These are phyloP conservation scores for Stomatorhinus walkeri DNA, from an alignment of 2,797 vertebrate species.

Conservation along the genomic window DNA sequence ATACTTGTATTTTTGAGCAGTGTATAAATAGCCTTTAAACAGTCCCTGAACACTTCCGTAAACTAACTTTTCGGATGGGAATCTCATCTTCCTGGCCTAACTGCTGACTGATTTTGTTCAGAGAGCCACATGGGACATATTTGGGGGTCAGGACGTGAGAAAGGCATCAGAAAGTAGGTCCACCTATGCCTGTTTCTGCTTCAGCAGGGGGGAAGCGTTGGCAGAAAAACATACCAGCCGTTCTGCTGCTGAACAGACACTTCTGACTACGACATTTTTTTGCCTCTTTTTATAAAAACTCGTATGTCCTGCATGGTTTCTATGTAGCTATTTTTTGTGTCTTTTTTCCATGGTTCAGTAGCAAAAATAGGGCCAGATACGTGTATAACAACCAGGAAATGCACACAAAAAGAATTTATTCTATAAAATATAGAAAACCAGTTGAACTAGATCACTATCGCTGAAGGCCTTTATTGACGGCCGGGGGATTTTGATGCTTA, in stretches of 20 bases:
- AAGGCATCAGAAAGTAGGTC: slow-evolving; percentile 13
- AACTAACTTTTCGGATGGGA: slow-evolving; percentile 12
- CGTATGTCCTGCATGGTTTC: neutral
- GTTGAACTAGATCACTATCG: neutral
- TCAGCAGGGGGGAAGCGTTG: neutral
- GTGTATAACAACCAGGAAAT: neutral
- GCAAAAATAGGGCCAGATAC: neutral
- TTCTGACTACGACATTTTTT: neutral
- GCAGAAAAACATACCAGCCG: neutral
- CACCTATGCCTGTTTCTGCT: neutral
- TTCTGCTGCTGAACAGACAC: neutral
- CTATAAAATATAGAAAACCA: neutral
- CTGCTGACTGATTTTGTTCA: slow-evolving; percentile 9
- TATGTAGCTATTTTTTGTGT: neutral
- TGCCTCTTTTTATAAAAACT: slow-evolving; percentile 5
- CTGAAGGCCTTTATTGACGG: neutral
- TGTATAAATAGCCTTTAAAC: neutral
- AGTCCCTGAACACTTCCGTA: neutral
- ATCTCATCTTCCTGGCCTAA: neutral
- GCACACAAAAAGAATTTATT: neutral
- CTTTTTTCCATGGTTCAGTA: neutral
- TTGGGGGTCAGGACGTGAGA: slow-evolving; percentile 5
- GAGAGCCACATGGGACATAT: neutral
- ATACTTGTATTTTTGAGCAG: neutral
- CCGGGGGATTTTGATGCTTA: neutral